These are phyloP conservation scores for Myopa tessellatipennis DNA, from an alignment of 2,888 invertebrate genomes.

Conservation along the genomic window DNA sequence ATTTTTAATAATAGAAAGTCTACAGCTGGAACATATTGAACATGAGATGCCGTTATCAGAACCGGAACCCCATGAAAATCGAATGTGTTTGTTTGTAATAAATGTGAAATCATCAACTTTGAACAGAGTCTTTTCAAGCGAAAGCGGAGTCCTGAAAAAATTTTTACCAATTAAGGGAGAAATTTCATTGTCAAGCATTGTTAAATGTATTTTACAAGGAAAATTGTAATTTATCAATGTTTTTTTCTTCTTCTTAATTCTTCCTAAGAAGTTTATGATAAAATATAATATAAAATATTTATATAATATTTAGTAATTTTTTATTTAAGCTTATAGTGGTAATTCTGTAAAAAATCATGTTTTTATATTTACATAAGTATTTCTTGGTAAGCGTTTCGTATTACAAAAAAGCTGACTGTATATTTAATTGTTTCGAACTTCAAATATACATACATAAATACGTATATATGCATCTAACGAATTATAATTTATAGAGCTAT, in stretches of 20 bases:
- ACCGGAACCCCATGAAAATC: constrained; percentile 43
- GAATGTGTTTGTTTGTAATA: constrained; percentile 52
- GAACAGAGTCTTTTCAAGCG: constrained; percentile 51
- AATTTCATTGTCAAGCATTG: constrained; percentile 45
- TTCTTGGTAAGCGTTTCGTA: too few species aligned
- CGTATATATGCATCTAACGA: too few species aligned
- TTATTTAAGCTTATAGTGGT: too few species aligned
- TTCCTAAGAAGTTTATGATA: not conserved
- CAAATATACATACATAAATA: not conserved
- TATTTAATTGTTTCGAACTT: too few species aligned
- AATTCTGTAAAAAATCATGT: too few species aligned
- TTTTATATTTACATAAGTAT: too few species aligned
- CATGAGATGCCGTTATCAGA: constrained; percentile 46
- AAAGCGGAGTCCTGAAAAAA: constrained; percentile 55
- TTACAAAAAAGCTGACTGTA: too few species aligned
- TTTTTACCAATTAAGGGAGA: constrained; percentile 50
- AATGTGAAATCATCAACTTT: constrained; percentile 52
- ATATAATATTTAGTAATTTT: not conserved
- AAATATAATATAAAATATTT: not conserved
- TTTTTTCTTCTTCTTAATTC: not conserved
- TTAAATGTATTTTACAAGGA: constrained; percentile 49
- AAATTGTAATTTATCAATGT: constrained; percentile 44
- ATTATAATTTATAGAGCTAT: too few species aligned
- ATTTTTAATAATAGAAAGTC: constrained; percentile 48
- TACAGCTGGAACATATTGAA: constrained; percentile 50